phyloP scores from a whole-genome alignment of 2,797 vertebrate species.

The Anomalospiza imberbis region DNA sequence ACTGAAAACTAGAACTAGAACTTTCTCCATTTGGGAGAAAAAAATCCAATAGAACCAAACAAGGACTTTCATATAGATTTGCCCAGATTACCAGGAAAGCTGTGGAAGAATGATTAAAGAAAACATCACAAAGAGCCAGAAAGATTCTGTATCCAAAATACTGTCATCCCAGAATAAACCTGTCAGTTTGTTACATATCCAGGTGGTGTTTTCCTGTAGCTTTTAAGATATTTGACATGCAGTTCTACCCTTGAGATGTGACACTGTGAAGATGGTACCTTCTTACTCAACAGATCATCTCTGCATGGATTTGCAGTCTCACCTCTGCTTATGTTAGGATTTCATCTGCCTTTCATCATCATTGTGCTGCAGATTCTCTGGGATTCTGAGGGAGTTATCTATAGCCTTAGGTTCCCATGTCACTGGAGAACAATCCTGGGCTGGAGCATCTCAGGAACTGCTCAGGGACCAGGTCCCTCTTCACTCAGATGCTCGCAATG shows the following conservation, averaged over 20 bases:
- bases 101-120: neutral
- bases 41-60: neutral
- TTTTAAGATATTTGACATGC: slow-evolving; percentile 17
- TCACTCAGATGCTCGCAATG: neutral
- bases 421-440: neutral
- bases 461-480: neutral
- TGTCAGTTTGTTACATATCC: slow-evolving; percentile 32
- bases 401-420: neutral
- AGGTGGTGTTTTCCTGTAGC: slow-evolving; percentile 45
- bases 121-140: neutral
- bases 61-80: neutral
- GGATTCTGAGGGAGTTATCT: neutral
- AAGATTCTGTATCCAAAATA: neutral
- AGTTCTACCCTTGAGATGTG: neutral
- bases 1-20: neutral
- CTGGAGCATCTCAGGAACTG: neutral
- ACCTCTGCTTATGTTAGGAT: neutral
- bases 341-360: slow-evolving; percentile 24
- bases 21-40: neutral
- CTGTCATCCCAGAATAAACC: slow-evolving; percentile 45
- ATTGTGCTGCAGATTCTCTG: neutral
- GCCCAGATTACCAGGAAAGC: neutral
- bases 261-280: slow-evolving; percentile 23
- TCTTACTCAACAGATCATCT: slow-evolving; percentile 32
- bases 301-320: slow-evolving; percentile 43